Evolutionary conservation across 2,888 invertebrate genomes (phyloP).

Genomic region (Aleiodes testaceus): DNA sequence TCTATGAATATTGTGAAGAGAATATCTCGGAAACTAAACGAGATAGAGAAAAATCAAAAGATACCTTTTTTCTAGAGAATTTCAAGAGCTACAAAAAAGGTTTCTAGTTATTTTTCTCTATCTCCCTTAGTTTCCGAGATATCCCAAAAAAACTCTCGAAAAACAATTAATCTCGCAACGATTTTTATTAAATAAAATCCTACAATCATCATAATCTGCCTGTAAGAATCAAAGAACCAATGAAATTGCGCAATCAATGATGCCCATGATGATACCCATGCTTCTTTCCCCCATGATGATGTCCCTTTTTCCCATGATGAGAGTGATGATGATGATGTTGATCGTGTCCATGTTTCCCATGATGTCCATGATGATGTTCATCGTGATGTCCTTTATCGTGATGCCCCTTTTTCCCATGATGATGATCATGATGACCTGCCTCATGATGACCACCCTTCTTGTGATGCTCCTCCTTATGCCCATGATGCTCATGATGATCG

Average conservation of each 20-base stretch:
- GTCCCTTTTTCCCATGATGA: conserved; percentile 78
- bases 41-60: too few relatives aligned
- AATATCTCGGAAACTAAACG: too few relatives aligned
- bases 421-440: conserved; percentile 77
- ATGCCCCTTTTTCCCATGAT: conserved; percentile 79
- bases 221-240: too few relatives aligned
- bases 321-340: conserved; percentile 78
- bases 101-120: too few relatives aligned
- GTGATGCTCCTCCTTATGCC: conserved; percentile 73
- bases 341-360: conserved; percentile 78
- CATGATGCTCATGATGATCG: conserved; percentile 80
- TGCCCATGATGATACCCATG: conserved; percentile 17
- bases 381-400: conserved; percentile 80
- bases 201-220: too few relatives aligned
- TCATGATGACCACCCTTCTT: conserved; percentile 78
- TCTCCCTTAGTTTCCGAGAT: too few relatives aligned
- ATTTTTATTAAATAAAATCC: too few relatives aligned
- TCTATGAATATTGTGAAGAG: too few relatives aligned
- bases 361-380: conserved; percentile 79
- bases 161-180: too few relatives aligned
- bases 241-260: neutral
- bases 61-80: too few relatives aligned
- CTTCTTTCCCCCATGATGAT: conserved; percentile 76
- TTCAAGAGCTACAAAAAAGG: too few relatives aligned
- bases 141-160: too few relatives aligned